Evolutionary conservation across 2,113 vertebrate species (phyloP).

Genomic region (Struthio camelus): DNA sequence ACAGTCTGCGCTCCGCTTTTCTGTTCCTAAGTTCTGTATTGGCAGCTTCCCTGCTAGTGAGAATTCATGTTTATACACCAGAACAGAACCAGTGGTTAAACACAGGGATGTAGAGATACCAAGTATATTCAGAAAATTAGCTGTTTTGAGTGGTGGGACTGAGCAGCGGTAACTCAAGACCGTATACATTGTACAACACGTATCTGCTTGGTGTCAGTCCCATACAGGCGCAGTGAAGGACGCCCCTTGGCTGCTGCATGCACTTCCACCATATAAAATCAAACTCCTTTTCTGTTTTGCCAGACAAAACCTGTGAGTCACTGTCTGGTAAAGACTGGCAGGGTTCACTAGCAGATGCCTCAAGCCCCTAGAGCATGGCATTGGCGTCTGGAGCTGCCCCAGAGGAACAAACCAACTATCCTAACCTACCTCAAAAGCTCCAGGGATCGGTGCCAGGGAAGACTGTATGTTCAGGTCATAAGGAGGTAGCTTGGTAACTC

Average conservation of each 20-base stretch:
- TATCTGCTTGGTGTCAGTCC: background rate
- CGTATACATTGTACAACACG: background rate
- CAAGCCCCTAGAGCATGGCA: background rate
- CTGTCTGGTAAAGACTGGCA: background rate
- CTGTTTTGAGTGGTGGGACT: background rate
- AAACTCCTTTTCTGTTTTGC: background rate
- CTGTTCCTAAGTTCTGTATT: background rate
- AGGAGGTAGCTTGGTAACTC: background rate
- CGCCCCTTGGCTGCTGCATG: background rate
- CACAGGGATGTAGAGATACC: background rate
- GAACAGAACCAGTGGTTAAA: background rate
- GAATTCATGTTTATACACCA: background rate
- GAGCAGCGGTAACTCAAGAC: background rate
- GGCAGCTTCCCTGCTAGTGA: background rate
- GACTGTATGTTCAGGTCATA: background rate
- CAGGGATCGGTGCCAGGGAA: background rate
- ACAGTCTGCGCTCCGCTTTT: background rate
- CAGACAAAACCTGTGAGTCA: slow-evolving; percentile 1
- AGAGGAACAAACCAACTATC: background rate
- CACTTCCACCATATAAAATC: background rate
- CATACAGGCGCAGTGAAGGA: background rate
- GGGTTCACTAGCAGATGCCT: background rate
- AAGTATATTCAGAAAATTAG: background rate
- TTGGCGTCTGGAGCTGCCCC: background rate
- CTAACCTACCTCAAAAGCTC: background rate